These are phyloP conservation scores for Diacarnus erythraeanus DNA, from an alignment of 37 sponge, comb jelly and placozoan genomes.

Conservation along the genomic window DNA sequence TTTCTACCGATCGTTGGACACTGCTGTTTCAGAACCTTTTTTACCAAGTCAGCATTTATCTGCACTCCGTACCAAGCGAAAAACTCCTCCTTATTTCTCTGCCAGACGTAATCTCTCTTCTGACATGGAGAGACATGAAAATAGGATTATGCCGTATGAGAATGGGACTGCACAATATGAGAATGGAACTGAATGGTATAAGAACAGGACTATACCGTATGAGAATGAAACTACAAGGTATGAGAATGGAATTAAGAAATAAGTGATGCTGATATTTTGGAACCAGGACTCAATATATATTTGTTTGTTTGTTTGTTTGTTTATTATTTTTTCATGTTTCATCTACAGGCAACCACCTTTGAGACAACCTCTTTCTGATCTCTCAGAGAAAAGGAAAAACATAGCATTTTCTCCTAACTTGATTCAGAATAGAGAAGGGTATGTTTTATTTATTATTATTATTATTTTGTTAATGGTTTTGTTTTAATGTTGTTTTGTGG, in stretches of 20 bases:
- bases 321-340: too few species aligned
- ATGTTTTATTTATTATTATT: too few species aligned
- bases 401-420: neutral
- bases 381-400: neutral
- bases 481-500: neutral
- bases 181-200: neutral
- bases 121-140: neutral
- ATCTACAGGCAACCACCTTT: neutral
- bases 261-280: too few species aligned
- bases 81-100: neutral
- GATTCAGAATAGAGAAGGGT: neutral
- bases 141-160: neutral
- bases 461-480: too few species aligned
- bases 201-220: neutral
- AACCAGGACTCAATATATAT: too few species aligned
- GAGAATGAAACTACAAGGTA: neutral
- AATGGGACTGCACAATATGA: neutral
- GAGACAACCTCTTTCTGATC: neutral
- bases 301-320: too few species aligned
- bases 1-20: neutral
- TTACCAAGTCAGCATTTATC: neutral
- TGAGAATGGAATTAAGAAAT: too few species aligned
- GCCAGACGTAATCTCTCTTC: neutral
- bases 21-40: neutral
- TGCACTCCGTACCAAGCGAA: neutral